Base-by-base conservation (phyloP, 2,113 vertebrate species). In the Pangasianodon hypophthalmus region DNA sequence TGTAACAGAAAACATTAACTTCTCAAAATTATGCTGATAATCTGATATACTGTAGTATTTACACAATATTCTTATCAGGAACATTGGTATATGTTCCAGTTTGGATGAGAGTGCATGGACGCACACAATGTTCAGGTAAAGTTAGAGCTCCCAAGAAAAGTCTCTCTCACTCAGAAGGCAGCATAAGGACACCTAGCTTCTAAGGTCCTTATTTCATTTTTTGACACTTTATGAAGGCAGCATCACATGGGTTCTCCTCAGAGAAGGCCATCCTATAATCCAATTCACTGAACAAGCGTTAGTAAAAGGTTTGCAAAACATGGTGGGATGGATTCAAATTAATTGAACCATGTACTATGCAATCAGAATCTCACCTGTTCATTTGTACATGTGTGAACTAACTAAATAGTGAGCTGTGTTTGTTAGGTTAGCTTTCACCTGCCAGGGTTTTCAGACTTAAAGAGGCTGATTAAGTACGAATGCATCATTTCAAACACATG, bases 1-100 rank as follows among this genome's bases (percentile, higher is more conserved):
- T 98, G 88, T 75, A 77, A 88, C 29, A 92, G 86, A 85, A 93
- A 79, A 14, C 50, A 60, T 4, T 5, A 24, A 62, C 18, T 11
- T 11, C 8, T 54, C n/a, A 37, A 14, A 13, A 41, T 4, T 83
- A 0, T 24, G 81, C 29, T 83, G 29, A 58, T 58, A 1, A 54
- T 82, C 29, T 9, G 50, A 21, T 46, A 24, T 24, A 26, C 73
- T 10, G 41, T 10, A 46, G 7, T 44, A 24, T 73, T 73, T 19
- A 19, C 69, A 73, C 18, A 44, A 46, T 24, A 44, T n/a, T 29
- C 8, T 29, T n/a, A 67, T 10, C 0, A 29, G 11, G 62, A 67
- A 67, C 62, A 67, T 10, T 9, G 71, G 0, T 46, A 6, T 11
- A 44, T 73, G 69, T 73, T 41, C 69, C 16, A 37, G 69, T 41